Base-by-base conservation (phyloP, 2,113 vertebrate species). In the Oophaga pumilio region DNA sequence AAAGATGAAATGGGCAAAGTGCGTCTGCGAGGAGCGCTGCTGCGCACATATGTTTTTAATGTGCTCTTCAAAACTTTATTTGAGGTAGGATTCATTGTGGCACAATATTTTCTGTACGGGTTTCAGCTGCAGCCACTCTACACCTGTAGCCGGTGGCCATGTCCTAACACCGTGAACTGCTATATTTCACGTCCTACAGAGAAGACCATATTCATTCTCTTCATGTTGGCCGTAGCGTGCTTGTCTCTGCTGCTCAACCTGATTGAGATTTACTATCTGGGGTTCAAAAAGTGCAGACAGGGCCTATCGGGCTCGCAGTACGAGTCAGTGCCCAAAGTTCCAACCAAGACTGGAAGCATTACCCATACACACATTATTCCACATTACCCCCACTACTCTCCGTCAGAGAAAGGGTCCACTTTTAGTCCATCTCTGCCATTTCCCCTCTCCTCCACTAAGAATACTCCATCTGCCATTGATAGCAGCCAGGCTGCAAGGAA, bases 181-280 rank as follows among this genome's bases (percentile, higher is more conserved):
- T 97, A 97, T 93, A 96, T 97, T 90, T 97, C 97, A 1, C 92
- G 95, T 14, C 96, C 97, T 76, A 97, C 97, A 0, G 96, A 98
- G 93, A 98, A 97, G 90, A 97, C 96, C 1, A 90, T 97, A 90
- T 97, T 98, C 91, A 96, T 96, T 81, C 86, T 98, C 56, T 97
- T 97, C 91, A 97, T 97, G 96, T 91, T 97, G 74, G 95, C 91
- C 0, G 96, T 96, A 89, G 96, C 97, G 53, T 95, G 94, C 0
- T 64, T 97, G 83, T 98, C 97, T 1, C 91, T 98, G 87, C 92
- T 97, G 85, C 96, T 98, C 79, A 96, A 96, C 90, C 90, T 97
- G 89, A 94, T 97, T 81, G 96, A 97, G 91, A 96, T 97, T 90
- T 97, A 96, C 90, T 95, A 97, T 89, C 91, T 97, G 50, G 95